Conservation (phyloP, 2,113 vertebrate genomes). For the Ammodramus savannarum region DNA sequence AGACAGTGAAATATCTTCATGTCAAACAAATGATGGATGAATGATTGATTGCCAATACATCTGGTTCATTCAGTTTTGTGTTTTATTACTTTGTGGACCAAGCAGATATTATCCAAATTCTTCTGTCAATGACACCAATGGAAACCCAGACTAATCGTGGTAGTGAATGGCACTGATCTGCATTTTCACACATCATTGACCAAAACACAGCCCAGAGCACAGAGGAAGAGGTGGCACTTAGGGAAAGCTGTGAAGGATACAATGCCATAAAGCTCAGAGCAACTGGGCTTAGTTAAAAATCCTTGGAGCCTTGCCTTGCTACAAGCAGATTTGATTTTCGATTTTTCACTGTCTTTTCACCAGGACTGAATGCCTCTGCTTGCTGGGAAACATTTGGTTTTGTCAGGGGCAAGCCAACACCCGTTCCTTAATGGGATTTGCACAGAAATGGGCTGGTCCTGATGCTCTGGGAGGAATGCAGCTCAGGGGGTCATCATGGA, state of each 20-base stretch:
- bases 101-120: not conserved
- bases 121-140: not conserved
- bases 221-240: not conserved
- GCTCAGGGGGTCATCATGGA: not conserved
- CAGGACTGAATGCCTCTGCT: not conserved
- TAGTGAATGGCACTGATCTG: not conserved
- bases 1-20: conserved; percentile 18
- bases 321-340: not conserved
- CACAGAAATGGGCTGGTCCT: not conserved
- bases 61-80: not conserved
- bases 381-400: not conserved
- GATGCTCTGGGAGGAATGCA: not conserved
- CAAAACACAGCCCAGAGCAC: not conserved
- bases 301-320: not conserved
- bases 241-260: not conserved
- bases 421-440: not conserved
- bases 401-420: not conserved
- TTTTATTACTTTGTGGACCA: not conserved
- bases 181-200: conserved; percentile 1
- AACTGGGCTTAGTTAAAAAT: not conserved
- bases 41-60: not conserved
- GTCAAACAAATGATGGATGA: conserved; percentile 15
- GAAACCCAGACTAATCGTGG: not conserved
- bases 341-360: not conserved
- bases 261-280: not conserved